phyloP scores from a whole-genome alignment of 2,113 vertebrate genomes.

The Amazona guildingii region DNA sequence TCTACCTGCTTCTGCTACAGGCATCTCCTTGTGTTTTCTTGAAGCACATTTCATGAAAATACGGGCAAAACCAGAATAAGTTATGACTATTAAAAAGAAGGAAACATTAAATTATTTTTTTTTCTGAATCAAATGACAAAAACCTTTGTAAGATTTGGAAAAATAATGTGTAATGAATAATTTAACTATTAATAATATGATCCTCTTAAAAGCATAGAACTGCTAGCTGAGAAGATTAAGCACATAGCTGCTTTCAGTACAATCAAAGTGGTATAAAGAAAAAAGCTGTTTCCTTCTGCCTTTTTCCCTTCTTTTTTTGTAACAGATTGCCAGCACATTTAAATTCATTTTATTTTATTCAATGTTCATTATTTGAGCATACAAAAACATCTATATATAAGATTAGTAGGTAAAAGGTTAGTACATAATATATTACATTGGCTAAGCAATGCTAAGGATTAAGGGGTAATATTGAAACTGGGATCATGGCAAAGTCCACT shows the following conservation, averaged over 20 bases:
- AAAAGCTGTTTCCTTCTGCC: background rate
- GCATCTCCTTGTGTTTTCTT: conserved; percentile 36
- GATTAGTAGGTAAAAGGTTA: conserved; percentile 38
- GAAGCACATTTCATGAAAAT: conserved; percentile 13
- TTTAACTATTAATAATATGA: conserved; percentile 75
- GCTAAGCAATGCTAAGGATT: background rate
- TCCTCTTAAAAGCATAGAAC: conserved; percentile 73
- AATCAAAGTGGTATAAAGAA: conserved; percentile 46
- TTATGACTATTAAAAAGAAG: conserved; percentile 40
- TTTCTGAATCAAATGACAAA: background rate
- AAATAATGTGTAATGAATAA: conserved; percentile 70
- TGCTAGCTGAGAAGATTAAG: conserved; percentile 66
- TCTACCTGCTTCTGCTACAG: conserved; percentile 25
- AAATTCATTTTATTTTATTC: conserved; percentile 64
- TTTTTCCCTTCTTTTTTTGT: background rate
- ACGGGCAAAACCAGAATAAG: background rate
- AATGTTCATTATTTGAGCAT: conserved; percentile 14
- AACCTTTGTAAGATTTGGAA: conserved; percentile 51
- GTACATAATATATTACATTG: background rate
- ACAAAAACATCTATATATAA: background rate
- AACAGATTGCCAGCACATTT: conserved; percentile 49
- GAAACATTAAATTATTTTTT: conserved; percentile 58
- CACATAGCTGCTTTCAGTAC: conserved; percentile 55
- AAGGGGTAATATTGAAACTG: background rate
- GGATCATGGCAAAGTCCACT: background rate